phyloP scores from a whole-genome alignment of 53 echinoderm and acorn worm genomes.

The Arbacia lixula region DNA sequence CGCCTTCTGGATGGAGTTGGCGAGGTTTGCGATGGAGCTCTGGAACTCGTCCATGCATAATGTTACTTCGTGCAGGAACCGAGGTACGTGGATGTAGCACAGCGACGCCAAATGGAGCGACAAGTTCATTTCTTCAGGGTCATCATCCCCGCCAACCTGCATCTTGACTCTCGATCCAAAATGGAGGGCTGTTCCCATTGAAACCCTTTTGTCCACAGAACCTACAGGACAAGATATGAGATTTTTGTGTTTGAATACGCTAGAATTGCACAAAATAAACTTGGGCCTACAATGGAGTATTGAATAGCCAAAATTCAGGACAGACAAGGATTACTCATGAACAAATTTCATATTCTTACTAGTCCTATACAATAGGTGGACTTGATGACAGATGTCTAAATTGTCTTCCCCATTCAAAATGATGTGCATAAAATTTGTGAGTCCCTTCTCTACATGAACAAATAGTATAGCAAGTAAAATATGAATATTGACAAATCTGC shows the following conservation, averaged over 20 bases:
- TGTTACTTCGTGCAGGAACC: constrained; percentile 84
- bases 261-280: too few species aligned
- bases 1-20: constrained; percentile 89
- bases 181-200: constrained; percentile 8
- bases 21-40: constrained; percentile 79
- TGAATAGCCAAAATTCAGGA: too few species aligned
- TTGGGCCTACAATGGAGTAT: too few species aligned
- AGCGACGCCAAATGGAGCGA: constrained; percentile 84
- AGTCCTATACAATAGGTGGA: too few species aligned
- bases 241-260: not conserved
- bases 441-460: too few species aligned
- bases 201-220: not conserved
- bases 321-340: too few species aligned
- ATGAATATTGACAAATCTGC: too few species aligned
- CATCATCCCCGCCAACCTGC: constrained; percentile 24
- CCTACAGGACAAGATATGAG: not conserved
- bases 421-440: too few species aligned
- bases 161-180: not conserved
- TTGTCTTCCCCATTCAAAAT: too few species aligned
- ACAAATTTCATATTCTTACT: too few species aligned
- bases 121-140: constrained; percentile 41
- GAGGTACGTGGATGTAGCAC: constrained; percentile 91
- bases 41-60: constrained; percentile 91
- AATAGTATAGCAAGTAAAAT: too few species aligned
- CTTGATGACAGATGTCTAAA: too few species aligned